These are phyloP conservation scores for Thymallus thymallus DNA, from an alignment of 2,113 vertebrate species.

Conservation along the genomic window DNA sequence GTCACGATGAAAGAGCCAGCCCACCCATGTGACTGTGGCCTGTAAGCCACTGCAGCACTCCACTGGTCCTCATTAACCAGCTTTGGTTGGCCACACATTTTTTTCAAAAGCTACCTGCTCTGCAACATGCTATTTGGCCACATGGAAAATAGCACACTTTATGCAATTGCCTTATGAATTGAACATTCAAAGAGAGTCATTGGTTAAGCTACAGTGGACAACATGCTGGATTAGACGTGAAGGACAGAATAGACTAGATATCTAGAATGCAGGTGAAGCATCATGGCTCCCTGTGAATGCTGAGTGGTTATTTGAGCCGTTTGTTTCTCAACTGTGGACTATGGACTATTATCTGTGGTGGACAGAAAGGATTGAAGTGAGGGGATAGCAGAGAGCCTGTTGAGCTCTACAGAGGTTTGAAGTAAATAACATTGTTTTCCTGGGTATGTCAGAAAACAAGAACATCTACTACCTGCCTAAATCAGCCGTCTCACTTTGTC, in stretches of 20 bases:
- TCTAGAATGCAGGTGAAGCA: neutral
- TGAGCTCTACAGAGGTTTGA: constrained; percentile 2
- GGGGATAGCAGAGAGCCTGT: neutral
- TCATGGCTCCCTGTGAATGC: neutral
- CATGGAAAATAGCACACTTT: neutral
- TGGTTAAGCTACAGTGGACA: constrained; percentile 3
- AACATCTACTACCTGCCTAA: neutral
- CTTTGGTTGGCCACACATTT: neutral
- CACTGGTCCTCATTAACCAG: constrained; percentile 2
- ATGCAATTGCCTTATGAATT: neutral
- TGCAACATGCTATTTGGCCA: neutral
- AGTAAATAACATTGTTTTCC: neutral
- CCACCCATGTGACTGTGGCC: neutral
- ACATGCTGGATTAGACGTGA: neutral
- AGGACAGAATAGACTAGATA: neutral
- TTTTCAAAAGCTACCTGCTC: neutral
- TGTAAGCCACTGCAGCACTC: neutral
- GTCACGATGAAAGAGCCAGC: neutral
- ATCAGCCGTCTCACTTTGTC: no score
- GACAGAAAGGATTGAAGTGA: neutral
- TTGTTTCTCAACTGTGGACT: neutral
- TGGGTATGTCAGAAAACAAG: neutral
- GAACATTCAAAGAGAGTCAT: neutral
- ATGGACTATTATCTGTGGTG: neutral
- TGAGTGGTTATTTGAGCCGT: constrained; percentile 3